Evolutionary conservation across 1,140 invertebrate genomes (phyloP).

Genomic region (Anthonomus grandis): DNA sequence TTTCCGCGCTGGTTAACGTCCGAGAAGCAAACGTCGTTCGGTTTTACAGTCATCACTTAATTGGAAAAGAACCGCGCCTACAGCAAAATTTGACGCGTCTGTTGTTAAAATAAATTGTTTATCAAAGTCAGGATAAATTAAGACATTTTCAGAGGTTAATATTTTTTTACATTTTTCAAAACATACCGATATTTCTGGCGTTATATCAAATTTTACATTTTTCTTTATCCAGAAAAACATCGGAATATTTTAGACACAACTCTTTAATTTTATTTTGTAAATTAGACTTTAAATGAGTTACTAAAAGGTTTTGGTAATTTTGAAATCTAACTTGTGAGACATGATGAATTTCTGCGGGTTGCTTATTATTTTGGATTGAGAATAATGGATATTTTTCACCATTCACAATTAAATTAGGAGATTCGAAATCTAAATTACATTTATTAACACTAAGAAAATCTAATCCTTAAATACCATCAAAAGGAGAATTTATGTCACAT

Average conservation of each 20-base stretch:
- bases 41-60: conserved; percentile 2
- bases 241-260: not conserved
- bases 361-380: too few species aligned
- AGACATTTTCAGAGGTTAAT: not conserved
- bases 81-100: too few species aligned
- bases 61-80: conserved; percentile 12
- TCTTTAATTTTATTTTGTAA: not conserved
- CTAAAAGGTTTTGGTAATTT: not conserved
- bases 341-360: not conserved
- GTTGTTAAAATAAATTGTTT: conserved; percentile 10
- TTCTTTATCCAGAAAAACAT: conserved; percentile 1
- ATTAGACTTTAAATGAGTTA: not conserved
- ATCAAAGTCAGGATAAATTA: conserved; percentile 4
- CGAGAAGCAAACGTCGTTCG: conserved; percentile 12
- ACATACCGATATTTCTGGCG: not conserved
- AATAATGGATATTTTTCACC: too few species aligned
- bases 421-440: too few species aligned
- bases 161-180: conserved; percentile 4
- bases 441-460: too few species aligned
- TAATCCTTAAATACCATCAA: too few species aligned
- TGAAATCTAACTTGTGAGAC: not conserved
- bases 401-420: too few species aligned
- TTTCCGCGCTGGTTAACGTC: not conserved
- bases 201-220: conserved; percentile 1
- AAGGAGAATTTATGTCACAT: too few species aligned